Base-by-base conservation (phyloP, 2,888 invertebrate genomes). In the Tinea pellionella region DNA sequence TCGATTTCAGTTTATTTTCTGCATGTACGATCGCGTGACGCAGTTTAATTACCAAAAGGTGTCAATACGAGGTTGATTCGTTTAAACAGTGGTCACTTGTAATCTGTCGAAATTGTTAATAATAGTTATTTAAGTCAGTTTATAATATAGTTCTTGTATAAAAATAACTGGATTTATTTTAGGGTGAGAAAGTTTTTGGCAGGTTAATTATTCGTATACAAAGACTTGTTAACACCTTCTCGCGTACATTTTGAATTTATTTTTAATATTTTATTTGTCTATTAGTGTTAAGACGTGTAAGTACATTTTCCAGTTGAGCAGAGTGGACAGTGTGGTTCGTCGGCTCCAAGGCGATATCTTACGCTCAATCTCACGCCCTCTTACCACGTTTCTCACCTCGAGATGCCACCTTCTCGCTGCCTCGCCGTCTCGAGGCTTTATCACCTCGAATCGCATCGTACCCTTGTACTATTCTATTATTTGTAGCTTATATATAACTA, bases 341-440 rank as follows among this genome's bases (percentile, higher is more conserved):
- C 24, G 24, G 24, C 47, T 4, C 18, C 15, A 18, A 47, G 73
- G 68, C 72, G 70, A 66, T 83, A 84, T 83, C 82, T 65, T 64
- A 67, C 67, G 71, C 66, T 68, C 77, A 74, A 83, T 85, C 83
- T 85, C 82, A 83, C 81, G 83, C 77, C 77, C 77, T 69, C 77
- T 74, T 75, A 70, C 81, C 83, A 81, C 83, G 84, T 79, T 84
- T 81, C 80, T 85, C 86, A 85, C 85, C 85, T 83, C 82, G 67
- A 69, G 74, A 75, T 76, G 72, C 74, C 79, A 75, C 74, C 77
- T 74, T 72, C 72, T 69, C 72, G 69, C 69, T 66, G 72, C 67
- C 65, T 67, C 68, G 65, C 73, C 37, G 37, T 37, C 69, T 72
- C 74, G 74, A 69, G 72, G 68, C 37, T 76, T 80, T 82, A 84